A percentile compares a stretch with the other conserved stretches of the same genome.
Conservation (phyloP, 1,140 invertebrate genomes). For the Drosophila albomicans region DNA sequence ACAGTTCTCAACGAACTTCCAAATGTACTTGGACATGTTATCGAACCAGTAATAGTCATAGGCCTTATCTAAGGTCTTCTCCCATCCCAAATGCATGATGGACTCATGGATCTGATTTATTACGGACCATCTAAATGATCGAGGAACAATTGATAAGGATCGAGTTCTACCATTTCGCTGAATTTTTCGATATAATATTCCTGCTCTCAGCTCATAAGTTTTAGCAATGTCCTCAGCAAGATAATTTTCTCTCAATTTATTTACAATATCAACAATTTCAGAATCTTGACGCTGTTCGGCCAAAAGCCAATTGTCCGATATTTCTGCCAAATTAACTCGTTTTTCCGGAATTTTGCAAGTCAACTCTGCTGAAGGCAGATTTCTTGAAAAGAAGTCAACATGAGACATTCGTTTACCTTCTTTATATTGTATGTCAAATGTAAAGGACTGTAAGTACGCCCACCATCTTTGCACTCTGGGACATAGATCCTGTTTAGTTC, state of each 20-base stretch:
- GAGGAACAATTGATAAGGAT: constrained; percentile 28
- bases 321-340: constrained; percentile 23
- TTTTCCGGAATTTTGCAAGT: constrained; percentile 16
- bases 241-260: constrained; percentile 12
- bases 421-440: constrained; percentile 21
- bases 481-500: constrained; percentile 17
- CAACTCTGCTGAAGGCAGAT: constrained; percentile 8
- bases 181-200: constrained; percentile 29
- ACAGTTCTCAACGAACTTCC: too few species aligned
- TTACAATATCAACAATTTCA: constrained; percentile 16
- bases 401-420: constrained; percentile 25
- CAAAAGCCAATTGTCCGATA: constrained; percentile 21
- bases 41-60: constrained; percentile 23
- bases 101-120: constrained; percentile 29
- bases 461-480: constrained; percentile 21
- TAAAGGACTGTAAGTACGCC: constrained; percentile 19
- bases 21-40: neutral
- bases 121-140: constrained; percentile 32
- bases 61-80: constrained; percentile 30
- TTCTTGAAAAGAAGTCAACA: constrained; percentile 32
- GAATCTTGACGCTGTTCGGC: constrained; percentile 19
- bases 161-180: constrained; percentile 16
- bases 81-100: constrained; percentile 30
- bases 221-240: constrained; percentile 12
- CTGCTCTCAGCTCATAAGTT: constrained; percentile 13